Base-by-base conservation (phyloP, 1,140 invertebrate genomes). In the Anastrepha obliqua region DNA sequence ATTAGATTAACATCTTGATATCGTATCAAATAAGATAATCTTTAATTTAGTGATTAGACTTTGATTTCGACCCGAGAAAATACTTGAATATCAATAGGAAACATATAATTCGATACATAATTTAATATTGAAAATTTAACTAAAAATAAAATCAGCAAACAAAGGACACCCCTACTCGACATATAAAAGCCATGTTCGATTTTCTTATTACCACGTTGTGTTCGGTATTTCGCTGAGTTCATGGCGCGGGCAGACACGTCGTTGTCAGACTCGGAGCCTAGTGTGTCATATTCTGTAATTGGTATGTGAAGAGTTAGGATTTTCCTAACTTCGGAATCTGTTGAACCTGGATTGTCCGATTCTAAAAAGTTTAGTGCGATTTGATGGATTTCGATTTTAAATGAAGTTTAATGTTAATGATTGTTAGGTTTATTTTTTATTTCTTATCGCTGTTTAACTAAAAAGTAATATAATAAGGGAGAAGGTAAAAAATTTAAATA, bases 251-350 rank as follows among this genome's bases (percentile, higher is more conserved):
- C 93, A 89, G 94, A 94, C 89, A 94, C 94, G 93, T 96, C 96
- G 90, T 95, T 96, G 93, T 96, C 96, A 74, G 96, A 96, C 93
- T 96, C 96, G 90, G 95, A 95, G 87, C 95, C 96, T 89, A 96
- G 95, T 88, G 96, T 96, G 93, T 97, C 96, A 94, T 97, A 97
- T 94, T 97, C 96, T 95, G 96, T 97, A 96, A 97, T 97, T 94
- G 96, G 96, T 95, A 97, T 96, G 95, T 97, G 96, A 93, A 97
- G 96, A 91, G 96, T 97, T 95, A 97, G 93, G 95, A 97, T 97
- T 95, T 97, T 97, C 96, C 97, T 97, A 94, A 97, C 96, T 94
- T 97, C 96, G 93, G 96, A 97, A 94, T 97, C 96, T 94, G 96
- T 97, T 93, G 96, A 97, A 93, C 96, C 96, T 95, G 97, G 95